Conservation (phyloP, 2,888 invertebrate genomes). For the Lasioglossum lativentre region DNA sequence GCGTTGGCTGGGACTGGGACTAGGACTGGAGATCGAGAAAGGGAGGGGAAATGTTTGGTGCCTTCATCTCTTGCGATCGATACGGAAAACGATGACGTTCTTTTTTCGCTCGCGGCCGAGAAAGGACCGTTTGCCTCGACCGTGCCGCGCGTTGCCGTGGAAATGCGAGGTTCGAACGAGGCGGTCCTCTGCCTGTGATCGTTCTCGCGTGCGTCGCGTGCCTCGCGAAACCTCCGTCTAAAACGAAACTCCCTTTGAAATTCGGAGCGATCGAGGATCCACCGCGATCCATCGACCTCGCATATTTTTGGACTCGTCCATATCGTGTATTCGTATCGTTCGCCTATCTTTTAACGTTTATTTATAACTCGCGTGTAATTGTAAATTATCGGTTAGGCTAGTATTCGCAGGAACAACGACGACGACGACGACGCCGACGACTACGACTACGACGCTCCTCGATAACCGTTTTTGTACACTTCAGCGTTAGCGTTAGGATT, state of each 20-base stretch:
- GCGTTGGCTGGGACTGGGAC: background rate
- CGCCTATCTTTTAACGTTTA: slow-evolving; percentile 32
- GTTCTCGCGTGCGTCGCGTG: background rate
- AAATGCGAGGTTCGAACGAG: background rate
- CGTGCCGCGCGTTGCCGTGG: background rate
- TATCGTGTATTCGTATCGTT: background rate
- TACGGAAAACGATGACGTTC: slow-evolving; percentile 4
- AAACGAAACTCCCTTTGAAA: background rate
- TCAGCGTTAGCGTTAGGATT: slow-evolving; percentile 14
- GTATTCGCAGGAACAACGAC: slow-evolving; percentile 8
- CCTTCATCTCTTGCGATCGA: slow-evolving; percentile 9
- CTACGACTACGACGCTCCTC: background rate
- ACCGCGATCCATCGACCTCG: background rate
- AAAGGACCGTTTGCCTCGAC: background rate
- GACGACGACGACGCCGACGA: slow-evolving; percentile 9
- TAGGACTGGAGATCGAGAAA: background rate
- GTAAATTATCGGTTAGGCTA: slow-evolving; percentile 52
- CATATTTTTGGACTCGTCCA: background rate
- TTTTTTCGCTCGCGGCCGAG: background rate
- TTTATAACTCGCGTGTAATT: slow-evolving; percentile 39
- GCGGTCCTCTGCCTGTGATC: background rate
- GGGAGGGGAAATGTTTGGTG: background rate
- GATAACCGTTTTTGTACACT: slow-evolving; percentile 14
- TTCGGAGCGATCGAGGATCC: background rate
- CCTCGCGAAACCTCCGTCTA: background rate